phyloP scores from a whole-genome alignment of 2,113 vertebrate genomes.

The Nesoenas mayeri region DNA sequence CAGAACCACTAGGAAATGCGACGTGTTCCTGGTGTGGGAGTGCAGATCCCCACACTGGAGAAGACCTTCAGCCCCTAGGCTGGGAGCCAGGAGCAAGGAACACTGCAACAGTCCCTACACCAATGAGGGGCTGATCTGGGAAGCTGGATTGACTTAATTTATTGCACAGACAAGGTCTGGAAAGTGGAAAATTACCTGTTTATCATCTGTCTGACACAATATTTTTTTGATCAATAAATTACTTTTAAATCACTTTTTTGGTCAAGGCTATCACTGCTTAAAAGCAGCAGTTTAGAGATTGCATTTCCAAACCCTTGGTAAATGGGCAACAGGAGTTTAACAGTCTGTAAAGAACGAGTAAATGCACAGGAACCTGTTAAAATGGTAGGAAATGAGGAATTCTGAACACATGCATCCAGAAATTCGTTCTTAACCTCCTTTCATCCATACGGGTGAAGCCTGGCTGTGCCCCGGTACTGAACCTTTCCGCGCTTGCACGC shows the following conservation, averaged over 20 bases:
- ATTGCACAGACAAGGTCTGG: neutral
- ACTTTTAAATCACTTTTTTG: neutral
- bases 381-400: neutral
- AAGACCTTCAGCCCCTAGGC: neutral
- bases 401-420: neutral
- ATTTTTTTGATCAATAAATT: neutral
- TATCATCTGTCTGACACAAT: neutral
- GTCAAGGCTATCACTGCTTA: neutral
- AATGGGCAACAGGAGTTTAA: neutral
- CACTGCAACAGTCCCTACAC: neutral
- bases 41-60: neutral
- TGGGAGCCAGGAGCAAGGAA: neutral
- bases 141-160: constrained; percentile 6
- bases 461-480: neutral
- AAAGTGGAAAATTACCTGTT: constrained; percentile 28
- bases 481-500: neutral
- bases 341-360: neutral
- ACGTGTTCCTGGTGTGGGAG: neutral
- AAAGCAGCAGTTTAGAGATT: neutral
- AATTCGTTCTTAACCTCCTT: neutral
- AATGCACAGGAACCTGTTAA: neutral
- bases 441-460: neutral
- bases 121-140: neutral
- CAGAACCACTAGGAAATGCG: accelerated
- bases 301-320: neutral